Base-by-base conservation (phyloP, 2,888 invertebrate genomes). In the Argyresthia albistria region DNA sequence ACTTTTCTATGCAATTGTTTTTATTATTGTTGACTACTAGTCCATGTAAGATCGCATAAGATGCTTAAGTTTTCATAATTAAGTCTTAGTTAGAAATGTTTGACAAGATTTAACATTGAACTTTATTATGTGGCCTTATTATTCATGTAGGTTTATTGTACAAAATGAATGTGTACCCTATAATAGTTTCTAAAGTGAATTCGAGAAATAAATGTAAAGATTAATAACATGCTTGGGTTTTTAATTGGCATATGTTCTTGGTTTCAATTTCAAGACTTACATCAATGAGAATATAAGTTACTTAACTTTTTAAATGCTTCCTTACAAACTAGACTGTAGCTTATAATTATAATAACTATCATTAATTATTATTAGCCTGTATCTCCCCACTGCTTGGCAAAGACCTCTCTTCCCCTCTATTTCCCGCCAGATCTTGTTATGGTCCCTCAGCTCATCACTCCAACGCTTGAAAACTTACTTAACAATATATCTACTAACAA, bases 131-230 rank as follows among this genome's bases (percentile, higher is more conserved):
- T 46, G 69, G 71, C 70, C 69, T 76, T 72, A 67, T 67, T 63
- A 63, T 66, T 64, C 55, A 25, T 64, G 58, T 68, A 67, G 39
- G 10, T 51, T 36, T 70, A 68, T 71, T 83, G 83, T 84, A 83
- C 81, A 83, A 80, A 81, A 67, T 79, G 73, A 82, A 84, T 80
- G 80, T 80, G 80, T 82, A 81, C 78, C 72, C 73, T 58, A 60
- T 63, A 62, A 72, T 76, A 76, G 75, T 78, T 78, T 82, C 79
- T 83, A 82, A 82, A 52, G 82, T 82, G 69, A 70, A 82, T 78
- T 74, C 79, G 71, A 48, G 60, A 69, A 83, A 80, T 84, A 84
- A 82, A 83, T 78, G 73, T 82, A 80, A 80, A 81, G 64, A 71
- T 73, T 78, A 78, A 76, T 71, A 71, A 59, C 57, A 43, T 35